phyloP scores from a whole-genome alignment of 2,797 vertebrate genomes.

The Lagodon rhomboides region DNA sequence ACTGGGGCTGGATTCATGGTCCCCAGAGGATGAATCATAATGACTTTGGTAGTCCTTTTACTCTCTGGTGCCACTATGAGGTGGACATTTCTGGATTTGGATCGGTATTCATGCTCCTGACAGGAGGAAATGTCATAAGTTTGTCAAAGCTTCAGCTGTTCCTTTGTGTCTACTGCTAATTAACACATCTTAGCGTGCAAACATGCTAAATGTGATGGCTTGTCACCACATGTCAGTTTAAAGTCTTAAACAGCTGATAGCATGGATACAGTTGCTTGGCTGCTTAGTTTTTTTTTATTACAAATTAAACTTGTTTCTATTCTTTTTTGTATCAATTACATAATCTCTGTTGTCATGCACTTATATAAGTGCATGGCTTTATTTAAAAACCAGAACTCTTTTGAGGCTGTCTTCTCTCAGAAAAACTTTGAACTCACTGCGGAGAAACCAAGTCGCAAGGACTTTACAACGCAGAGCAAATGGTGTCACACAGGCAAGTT shows the following conservation, averaged over 20 bases:
- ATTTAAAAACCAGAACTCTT: too few relatives aligned
- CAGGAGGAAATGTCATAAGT: neutral
- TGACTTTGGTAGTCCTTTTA: neutral
- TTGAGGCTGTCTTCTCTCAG: neutral
- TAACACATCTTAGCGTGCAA: neutral
- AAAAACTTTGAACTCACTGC: neutral
- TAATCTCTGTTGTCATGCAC: too few relatives aligned
- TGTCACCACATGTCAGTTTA: neutral
- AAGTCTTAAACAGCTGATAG: neutral
- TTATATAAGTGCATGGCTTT: too few relatives aligned
- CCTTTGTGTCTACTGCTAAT: neutral
- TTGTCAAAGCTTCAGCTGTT: neutral
- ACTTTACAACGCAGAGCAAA: constrained; percentile 13
- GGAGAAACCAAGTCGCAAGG: neutral
- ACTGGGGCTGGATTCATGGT: neutral
- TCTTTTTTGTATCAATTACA: too few relatives aligned
- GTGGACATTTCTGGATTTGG: neutral
- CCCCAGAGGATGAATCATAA: neutral
- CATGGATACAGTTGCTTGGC: neutral
- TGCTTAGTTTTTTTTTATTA: neutral
- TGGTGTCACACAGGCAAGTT: neutral
- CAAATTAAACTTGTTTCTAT: too few relatives aligned
- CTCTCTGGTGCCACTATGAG: too few relatives aligned
- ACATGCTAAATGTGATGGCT: neutral
- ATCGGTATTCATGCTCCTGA: neutral